These are phyloP conservation scores for Eucidaris tribuloides DNA, from an alignment of 35 echinoderm and acorn worm species.

Conservation along the genomic window DNA sequence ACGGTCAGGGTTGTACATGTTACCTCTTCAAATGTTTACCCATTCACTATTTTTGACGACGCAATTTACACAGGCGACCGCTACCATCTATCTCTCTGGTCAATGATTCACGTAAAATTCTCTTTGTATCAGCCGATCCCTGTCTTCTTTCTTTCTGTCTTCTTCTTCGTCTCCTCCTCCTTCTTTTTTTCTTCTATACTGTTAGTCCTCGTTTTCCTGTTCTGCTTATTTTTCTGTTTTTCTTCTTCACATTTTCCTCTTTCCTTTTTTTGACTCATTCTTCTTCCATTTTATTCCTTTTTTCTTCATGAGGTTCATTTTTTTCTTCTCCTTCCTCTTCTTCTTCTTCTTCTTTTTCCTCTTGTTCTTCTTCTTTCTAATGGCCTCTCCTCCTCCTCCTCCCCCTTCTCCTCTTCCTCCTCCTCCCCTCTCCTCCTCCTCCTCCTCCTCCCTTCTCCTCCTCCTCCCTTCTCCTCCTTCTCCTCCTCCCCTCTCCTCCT, in stretches of 20 bases:
- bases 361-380: conserved; percentile 10
- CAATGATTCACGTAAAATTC: no score
- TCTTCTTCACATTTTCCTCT: neutral
- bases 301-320: neutral
- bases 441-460: no score
- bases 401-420: neutral
- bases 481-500: no score
- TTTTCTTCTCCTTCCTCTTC: neutral
- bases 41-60: no score
- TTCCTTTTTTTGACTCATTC: neutral
- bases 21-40: no score
- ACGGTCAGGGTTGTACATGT: no score
- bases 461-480: no score
- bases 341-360: conserved; percentile 1
- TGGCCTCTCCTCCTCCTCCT: neutral
- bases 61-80: no score
- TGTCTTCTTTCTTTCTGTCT: no score
- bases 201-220: neutral
- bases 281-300: neutral
- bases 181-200: neutral
- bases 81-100: no score
- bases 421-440: neutral
- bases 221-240: conserved; percentile 12
- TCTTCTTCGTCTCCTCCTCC: neutral
- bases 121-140: no score